These are phyloP conservation scores for Adelges cooleyi DNA, from an alignment of 1,140 invertebrate genomes.

Conservation along the genomic window DNA sequence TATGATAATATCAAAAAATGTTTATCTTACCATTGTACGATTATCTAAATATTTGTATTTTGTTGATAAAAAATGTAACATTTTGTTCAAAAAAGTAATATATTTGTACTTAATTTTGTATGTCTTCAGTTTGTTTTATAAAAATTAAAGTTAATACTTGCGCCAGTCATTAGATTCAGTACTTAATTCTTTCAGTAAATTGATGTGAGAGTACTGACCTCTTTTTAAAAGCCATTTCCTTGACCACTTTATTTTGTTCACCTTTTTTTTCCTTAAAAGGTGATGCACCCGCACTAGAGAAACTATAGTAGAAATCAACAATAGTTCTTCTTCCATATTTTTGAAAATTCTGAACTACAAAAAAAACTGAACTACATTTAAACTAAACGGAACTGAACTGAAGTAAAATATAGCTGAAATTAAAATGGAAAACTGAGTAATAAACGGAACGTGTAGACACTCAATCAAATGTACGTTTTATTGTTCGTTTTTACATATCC, in stretches of 20 bases:
- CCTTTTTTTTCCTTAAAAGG: not conserved
- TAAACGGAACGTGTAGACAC: not conserved
- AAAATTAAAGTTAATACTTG: no score
- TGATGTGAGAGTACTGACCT: not conserved
- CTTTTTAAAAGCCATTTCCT: not conserved
- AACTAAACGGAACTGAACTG: no score
- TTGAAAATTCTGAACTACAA: not conserved
- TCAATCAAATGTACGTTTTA: not conserved
- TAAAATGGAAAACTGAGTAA: not conserved
- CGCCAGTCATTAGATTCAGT: conserved; percentile 7
- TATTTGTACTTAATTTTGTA: no score
- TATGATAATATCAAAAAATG: no score
- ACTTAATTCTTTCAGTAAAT: not conserved
- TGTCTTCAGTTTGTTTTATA: no score
- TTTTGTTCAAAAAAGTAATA: no score
- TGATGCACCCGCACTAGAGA: not conserved
- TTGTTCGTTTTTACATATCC: not conserved
- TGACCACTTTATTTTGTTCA: not conserved
- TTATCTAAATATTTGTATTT: no score
- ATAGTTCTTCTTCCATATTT: not conserved
- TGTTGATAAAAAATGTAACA: no score
- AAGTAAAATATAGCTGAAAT: no score
- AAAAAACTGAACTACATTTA: not conserved
- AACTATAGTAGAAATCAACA: not conserved
- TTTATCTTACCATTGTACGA: no score